Base-by-base conservation (phyloP, 1,140 invertebrate species). In the Drosophila ercepeae region DNA sequence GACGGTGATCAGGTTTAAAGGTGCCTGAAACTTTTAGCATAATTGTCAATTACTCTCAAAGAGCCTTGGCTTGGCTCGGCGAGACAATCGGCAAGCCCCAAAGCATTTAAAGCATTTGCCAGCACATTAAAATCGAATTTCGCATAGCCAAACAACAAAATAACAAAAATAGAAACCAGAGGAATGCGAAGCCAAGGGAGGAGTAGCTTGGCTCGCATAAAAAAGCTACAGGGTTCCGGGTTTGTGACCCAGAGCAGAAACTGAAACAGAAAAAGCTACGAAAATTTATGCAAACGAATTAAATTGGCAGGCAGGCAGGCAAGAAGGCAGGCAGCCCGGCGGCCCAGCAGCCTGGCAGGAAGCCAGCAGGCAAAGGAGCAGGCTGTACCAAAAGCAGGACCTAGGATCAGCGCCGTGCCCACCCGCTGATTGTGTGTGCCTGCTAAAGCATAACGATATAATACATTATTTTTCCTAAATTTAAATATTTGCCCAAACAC, bases 211-310 rank as follows among this genome's bases (percentile, higher is more conserved):
- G 21, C 49, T n/a, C 39, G 42, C 69, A 82, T 83, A 78, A 71
- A 82, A 76, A 73, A 83, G 75, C 78, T 78, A 65, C 78, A 83
- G 74, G 69, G 46, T 49, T 49, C 41, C 57, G 50, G 73, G 63
- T 74, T 59, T 73, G 73, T 67, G 67, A 79, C 52, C 77, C 53
- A 67, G 36, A 79, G 29, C 46, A 39, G n/a, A 44, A 27, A 55
- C 65, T 69, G 65, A 44, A 54, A 44, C 39, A 16, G 16, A 16
- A 18, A 53, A 39, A 36, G 9, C 60, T 52, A 67, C 46, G 46
- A 75, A 84, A 84, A 83, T 84, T 78, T 83, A 83, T 83, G 78
- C 78, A 83, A 83, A 83, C 78, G 78, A 84, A 84, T 84, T 84
- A 78, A 83, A 83, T 83, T 84, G 78, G 79, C 78, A 83, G 68